Percentiles rank a stretch among this genome's conserved stretches.
phyloP scores from a whole-genome alignment of 2,113 vertebrate species.

The Rhabdomys dilectus region DNA sequence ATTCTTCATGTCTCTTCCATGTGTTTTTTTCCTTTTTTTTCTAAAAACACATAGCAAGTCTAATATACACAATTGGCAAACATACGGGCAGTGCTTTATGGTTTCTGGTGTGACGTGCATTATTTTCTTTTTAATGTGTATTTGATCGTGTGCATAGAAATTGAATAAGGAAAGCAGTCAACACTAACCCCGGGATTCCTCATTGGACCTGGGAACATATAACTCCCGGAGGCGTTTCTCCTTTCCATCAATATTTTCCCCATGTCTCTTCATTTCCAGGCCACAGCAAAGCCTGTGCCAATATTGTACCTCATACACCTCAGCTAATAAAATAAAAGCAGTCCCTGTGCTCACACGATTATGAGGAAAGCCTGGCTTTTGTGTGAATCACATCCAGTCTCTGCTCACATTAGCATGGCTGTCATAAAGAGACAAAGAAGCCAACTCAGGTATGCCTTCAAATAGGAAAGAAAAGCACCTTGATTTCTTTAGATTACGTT shows the following conservation, averaged over 20 bases:
- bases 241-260: background rate
- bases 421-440: background rate
- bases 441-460: background rate
- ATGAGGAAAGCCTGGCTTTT: background rate
- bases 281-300: background rate
- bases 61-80: background rate
- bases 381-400: background rate
- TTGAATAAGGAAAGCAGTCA: background rate
- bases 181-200: rapidly evolving
- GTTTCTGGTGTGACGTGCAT: background rate
- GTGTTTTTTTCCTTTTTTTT: too few relatives aligned
- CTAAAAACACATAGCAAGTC: background rate
- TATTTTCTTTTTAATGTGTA: background rate
- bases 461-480: background rate
- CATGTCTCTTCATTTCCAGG: background rate
- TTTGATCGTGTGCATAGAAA: background rate
- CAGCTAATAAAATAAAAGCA: background rate
- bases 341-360: background rate
- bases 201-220: background rate
- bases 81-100: background rate
- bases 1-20: background rate
- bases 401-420: background rate
- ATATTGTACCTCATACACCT: background rate
- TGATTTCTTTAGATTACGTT: conserved; percentile 37
- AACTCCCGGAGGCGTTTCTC: background rate